Percentiles rank a stretch among this genome's conserved stretches.
These are phyloP conservation scores for Apostichopus californicus DNA, from an alignment of 35 echinoderm and acorn worm genomes.

Conservation along the genomic window DNA sequence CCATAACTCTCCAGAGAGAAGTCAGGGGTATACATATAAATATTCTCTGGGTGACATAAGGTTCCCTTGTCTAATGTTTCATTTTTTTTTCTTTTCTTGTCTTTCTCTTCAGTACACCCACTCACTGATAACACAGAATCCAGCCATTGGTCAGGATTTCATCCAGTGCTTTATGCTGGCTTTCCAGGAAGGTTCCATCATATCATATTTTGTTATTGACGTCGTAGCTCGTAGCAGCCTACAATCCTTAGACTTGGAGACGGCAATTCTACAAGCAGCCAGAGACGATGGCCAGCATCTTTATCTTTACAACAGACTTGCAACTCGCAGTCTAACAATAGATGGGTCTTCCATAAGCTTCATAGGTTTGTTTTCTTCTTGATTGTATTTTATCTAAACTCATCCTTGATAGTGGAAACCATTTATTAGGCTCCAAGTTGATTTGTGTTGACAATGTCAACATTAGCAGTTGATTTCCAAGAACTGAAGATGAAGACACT, in stretches of 20 bases:
- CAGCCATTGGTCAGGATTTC: background rate
- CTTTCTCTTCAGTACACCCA: background rate
- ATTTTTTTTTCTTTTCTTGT: background rate
- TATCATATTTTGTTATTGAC: constrained; percentile 33
- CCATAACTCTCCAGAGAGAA: too few species aligned
- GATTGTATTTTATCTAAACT: background rate
- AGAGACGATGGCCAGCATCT: background rate
- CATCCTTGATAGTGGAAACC: background rate
- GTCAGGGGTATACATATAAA: too few species aligned
- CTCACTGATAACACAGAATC: constrained; percentile 2
- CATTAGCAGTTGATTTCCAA: background rate
- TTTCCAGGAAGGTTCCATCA: constrained; percentile 31
- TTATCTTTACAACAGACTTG: constrained; percentile 32
- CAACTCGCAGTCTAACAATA: constrained; percentile 41
- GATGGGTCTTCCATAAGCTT: constrained; percentile 24
- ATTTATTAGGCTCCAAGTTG: too few species aligned
- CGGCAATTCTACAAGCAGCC: background rate
- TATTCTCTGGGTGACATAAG: background rate
- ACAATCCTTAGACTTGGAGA: background rate
- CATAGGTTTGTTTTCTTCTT: constrained; percentile 17
- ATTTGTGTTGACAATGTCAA: too few species aligned
- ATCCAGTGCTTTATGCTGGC: constrained; percentile 42
- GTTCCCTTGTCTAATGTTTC: background rate
- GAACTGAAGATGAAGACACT: too few species aligned
- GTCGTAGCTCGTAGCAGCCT: background rate